Evolutionary conservation across 2,113 vertebrate species (phyloP), one percentile per base, ranked within the genome.

Genomic region (Eudyptes chrysolophus): DNA sequence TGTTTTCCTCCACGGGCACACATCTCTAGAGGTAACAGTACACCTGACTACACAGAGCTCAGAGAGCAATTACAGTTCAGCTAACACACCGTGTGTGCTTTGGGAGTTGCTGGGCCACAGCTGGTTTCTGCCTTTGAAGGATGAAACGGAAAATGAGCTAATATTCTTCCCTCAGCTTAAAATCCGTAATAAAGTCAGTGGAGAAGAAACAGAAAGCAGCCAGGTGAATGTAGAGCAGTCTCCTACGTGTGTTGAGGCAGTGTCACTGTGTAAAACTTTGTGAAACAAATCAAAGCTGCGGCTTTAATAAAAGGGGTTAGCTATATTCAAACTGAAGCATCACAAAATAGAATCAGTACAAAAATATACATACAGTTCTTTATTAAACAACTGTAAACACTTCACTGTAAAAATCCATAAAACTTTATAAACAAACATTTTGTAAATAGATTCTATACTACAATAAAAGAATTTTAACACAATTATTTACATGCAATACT

Each of bases 351-450:
- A 98, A 94, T 98, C 98, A 97, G 97, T 98, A 98, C 98, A 98
- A 99, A 98, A 99, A 98, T 98, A 98, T 98, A 98, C 98, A 98
- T 98, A 98, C 98, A 98, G 98, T 99, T 98, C 98, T 99, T 99
- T 99, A 99, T 98, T 99, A 99, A 98, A 99, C 98, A 99, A 98
- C 98, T 98, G 99, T 99, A 99, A 99, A 99, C 99, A 99, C 99
- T 99, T 99, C 99, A 99, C 98, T 99, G 99, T 99, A 99, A 99
- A 98, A 98, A 99, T 98, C 98, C 98, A 98, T 99, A 99, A 99
- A 98, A 97, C 98, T 98, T 99, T 99, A 99, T 99, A 99, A 99
- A 99, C 98, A 98, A 98, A 98, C 98, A 98, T 99, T 98, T 98
- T 98, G 98, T 99, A 99, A 99, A 98, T 98, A 98, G 99, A 98